Percentiles rank a stretch among this genome's conserved stretches.
Conservation (phyloP, 2,797 vertebrate species). For the Fistularia commersonii region DNA sequence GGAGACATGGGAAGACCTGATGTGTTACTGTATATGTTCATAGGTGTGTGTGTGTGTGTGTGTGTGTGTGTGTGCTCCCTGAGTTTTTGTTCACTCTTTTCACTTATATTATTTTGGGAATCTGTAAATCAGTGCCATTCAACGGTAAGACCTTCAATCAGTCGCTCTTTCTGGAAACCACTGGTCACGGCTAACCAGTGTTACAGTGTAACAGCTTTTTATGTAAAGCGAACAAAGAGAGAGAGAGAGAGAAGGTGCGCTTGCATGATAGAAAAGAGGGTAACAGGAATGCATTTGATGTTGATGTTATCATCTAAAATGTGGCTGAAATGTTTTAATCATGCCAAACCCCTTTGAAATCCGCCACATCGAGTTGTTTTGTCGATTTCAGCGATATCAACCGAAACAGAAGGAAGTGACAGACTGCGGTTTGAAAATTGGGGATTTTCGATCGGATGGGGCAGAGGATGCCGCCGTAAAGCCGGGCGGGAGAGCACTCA, state of each 20-base stretch:
- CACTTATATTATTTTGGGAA: too few species aligned
- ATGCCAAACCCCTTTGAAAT: constrained; percentile 54
- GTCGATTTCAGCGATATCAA: constrained; percentile 20
- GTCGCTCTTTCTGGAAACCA: too few species aligned
- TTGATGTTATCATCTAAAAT: constrained; percentile 6
- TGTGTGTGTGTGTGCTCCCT: too few species aligned
- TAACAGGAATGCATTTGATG: constrained; percentile 34
- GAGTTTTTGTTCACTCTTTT: too few species aligned
- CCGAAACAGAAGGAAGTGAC: constrained; percentile 21
- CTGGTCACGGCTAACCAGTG: too few species aligned
- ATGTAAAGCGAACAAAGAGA: constrained; percentile 6
- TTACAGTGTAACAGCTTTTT: too few species aligned
- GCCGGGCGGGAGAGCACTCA: constrained; percentile 1
- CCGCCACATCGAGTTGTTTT: constrained; percentile 18
- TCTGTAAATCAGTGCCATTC: too few species aligned
- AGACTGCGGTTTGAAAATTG: constrained; percentile 18
- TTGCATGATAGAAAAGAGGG: constrained; percentile 17
- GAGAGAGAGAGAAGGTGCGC: constrained; percentile 1
- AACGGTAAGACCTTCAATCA: too few species aligned
- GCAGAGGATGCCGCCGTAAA: constrained; percentile 14
- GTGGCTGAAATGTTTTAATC: constrained; percentile 43
- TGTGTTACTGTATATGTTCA: too few species aligned
- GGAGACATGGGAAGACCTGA: too few species aligned
- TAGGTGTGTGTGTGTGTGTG: too few species aligned
- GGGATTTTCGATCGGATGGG: constrained; percentile 37